These are phyloP conservation scores for Eulemur rufifrons DNA, from an alignment of 2,113 vertebrate species.

Conservation along the genomic window DNA sequence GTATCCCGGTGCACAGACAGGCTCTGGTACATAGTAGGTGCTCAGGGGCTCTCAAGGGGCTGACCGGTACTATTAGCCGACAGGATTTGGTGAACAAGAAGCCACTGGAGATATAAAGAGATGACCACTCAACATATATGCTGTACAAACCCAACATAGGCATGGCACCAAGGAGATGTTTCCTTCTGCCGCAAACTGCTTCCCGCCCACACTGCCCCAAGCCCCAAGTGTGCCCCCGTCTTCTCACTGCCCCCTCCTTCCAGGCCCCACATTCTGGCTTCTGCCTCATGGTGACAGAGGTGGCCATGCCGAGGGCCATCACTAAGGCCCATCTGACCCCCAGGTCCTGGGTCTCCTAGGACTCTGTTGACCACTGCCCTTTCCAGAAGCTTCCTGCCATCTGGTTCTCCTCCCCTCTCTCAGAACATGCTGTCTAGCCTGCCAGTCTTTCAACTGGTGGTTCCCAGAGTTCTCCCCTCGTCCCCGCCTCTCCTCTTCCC, in stretches of 20 bases:
- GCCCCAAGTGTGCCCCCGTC: neutral
- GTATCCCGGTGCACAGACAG: neutral
- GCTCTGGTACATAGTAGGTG: neutral
- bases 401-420: neutral
- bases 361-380: rapidly evolving
- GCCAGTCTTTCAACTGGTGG: neutral
- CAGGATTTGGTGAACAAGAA: neutral
- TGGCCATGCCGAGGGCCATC: neutral
- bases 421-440: neutral
- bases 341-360: neutral
- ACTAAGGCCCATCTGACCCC: neutral
- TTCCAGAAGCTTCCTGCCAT: neutral
- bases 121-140: neutral
- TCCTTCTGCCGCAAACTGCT: neutral
- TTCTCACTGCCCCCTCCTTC: neutral
- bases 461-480: neutral
- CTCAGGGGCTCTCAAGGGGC: neutral
- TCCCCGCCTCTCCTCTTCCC: neutral
- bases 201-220: neutral
- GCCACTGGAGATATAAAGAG: neutral
- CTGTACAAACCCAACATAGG: rapidly evolving
- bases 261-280: neutral
- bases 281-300: neutral
- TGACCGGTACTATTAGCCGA: neutral
- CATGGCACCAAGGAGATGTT: neutral